These are phyloP conservation scores for Uria aalge DNA, from an alignment of 2,113 vertebrate genomes.

Conservation along the genomic window DNA sequence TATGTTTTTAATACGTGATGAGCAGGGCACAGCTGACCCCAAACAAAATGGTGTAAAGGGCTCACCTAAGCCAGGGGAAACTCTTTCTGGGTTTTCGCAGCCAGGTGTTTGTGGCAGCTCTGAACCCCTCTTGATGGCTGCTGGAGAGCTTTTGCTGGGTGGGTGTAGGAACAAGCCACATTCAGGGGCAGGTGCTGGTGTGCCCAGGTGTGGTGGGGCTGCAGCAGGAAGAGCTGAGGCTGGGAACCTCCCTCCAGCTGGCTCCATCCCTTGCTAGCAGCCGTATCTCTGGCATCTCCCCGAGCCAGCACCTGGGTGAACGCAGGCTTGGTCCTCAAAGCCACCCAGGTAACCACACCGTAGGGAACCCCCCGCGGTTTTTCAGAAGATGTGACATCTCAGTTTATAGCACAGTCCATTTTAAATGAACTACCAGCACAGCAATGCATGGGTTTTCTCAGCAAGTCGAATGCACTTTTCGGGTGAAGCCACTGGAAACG, in stretches of 20 bases:
- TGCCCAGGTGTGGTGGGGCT: not conserved
- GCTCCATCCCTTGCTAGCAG: not conserved
- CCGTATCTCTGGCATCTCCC: not conserved
- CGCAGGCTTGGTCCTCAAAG: not conserved
- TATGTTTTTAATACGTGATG: not conserved
- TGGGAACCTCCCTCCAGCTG: not conserved
- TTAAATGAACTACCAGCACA: not conserved
- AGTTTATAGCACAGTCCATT: not conserved
- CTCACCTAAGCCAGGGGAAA: not conserved
- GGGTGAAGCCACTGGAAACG: not conserved
- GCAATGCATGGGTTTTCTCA: not conserved
- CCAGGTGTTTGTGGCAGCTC: not conserved
- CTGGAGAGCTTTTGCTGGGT: not conserved
- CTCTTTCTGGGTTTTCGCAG: not conserved
- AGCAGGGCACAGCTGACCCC: not conserved
- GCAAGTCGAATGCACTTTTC: not conserved
- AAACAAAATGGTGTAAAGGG: not conserved
- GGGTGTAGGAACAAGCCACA: not conserved
- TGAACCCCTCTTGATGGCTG: not conserved
- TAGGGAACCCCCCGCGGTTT: not conserved
- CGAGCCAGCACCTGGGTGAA: not conserved
- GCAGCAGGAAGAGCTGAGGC: not conserved
- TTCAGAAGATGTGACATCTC: not conserved
- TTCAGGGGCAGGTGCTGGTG: not conserved
- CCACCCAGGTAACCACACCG: not conserved